Evolutionary conservation across 2,113 vertebrate genomes (phyloP), one percentile per base, ranked within the genome.

Genomic region (Recurvirostra avosetta): DNA sequence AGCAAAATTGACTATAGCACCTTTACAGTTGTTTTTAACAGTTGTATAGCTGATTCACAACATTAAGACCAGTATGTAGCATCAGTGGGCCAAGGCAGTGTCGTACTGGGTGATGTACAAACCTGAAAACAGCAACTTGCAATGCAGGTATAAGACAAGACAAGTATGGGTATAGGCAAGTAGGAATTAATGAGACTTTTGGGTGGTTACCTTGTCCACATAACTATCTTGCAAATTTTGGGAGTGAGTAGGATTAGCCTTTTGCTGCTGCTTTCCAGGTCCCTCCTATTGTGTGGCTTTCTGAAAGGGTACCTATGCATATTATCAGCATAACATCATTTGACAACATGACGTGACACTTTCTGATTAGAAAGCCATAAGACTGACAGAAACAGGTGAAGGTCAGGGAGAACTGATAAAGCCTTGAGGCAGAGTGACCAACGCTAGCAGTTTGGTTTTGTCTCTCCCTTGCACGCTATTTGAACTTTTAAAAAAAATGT

Each of bases 281-380:
- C 15, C 34, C 6, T 53, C 30, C 38, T 25, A 0, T 17, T 16
- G 12, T 29, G 17, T 72, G 55, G 18, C n/a, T 68, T 88, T 40
- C 11, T 52, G 25, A 4, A 70, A n/a, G 5, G 8, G 21, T 20
- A 12, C 6, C 9, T 17, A 2, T 15, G 18, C 8, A 2, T 0
- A 0, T 22, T 49, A 34, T 3, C 17, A 36, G 1, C 2, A 0
- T 41, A 30, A 18, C 10, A 16, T 52, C 21, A 34, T 78, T 90
- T 85, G 12, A 30, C 26, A 30, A 38, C 3, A 20, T 5, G 27
- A 71, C 32, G 8, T 50, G 34, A 4, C 34, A 25, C 6, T 55
- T 78, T 21, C 8, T 43, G 15, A 22, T 73, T 50, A 43, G 62
- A n/a, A 59, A 79, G 26, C n/a, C 27, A 12, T 38, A 50, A 17